Percentiles rank a stretch among this genome's conserved stretches.
Conservation (phyloP, 2,888 invertebrate species). For the Pterobdella sp. region DNA sequence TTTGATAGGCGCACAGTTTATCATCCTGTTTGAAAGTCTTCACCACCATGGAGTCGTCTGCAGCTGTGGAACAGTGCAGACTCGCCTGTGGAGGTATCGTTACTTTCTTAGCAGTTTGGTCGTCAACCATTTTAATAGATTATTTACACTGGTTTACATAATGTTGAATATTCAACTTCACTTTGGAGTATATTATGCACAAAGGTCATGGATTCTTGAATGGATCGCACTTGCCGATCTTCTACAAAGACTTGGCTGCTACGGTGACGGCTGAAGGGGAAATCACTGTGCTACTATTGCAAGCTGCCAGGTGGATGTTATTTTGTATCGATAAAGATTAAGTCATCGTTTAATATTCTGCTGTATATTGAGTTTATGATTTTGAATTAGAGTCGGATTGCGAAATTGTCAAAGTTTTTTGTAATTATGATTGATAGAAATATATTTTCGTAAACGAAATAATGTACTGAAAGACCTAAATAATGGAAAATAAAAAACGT, state of each 20-base stretch:
- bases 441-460: no score
- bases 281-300: constrained; percentile 82
- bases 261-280: constrained; percentile 92
- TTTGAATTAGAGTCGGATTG: no score
- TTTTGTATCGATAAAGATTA: no score
- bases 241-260: constrained; percentile 75
- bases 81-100: constrained; percentile 73
- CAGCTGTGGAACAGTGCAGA: constrained; percentile 74
- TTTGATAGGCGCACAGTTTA: constrained; percentile 71
- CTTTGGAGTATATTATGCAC: no score
- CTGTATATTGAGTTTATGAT: no score
- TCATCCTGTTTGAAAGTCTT: constrained; percentile 86
- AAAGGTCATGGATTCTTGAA: constrained; percentile 72
- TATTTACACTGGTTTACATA: neutral
- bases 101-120: neutral
- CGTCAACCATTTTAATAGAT: neutral
- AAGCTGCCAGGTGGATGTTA: constrained; percentile 66
- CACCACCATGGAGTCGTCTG: constrained; percentile 66
- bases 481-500: no score
- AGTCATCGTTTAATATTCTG: no score
- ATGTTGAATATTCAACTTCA: no score
- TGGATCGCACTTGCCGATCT: constrained; percentile 69
- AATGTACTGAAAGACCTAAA: no score
- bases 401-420: no score
- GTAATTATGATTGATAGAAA: no score